Evolutionary conservation across 1,140 invertebrate genomes (phyloP).

Genomic region (Lepidurus couesii): DNA sequence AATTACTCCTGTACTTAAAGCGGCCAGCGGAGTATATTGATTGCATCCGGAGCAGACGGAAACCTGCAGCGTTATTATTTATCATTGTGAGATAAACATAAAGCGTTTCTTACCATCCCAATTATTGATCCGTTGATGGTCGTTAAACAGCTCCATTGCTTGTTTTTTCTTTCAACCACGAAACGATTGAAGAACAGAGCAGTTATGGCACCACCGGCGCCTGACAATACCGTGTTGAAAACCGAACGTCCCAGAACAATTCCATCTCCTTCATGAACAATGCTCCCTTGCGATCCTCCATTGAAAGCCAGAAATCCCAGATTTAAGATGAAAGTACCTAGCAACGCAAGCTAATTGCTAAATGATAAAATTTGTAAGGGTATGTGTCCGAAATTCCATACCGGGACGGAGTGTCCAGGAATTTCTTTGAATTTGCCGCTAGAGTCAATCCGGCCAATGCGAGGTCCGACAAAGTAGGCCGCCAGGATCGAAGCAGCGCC

Average conservation of each 20-base stretch:
- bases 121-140: conserved; percentile 25
- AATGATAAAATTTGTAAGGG: not conserved
- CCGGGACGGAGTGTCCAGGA: conserved; percentile 51
- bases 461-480: conserved; percentile 49
- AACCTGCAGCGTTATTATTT: not conserved
- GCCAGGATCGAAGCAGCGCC: conserved; percentile 52
- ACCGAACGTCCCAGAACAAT: conserved; percentile 38
- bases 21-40: conserved; percentile 45
- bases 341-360: conserved; percentile 42
- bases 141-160: conserved; percentile 16
- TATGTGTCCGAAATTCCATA: conserved; percentile 34
- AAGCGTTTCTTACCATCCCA: conserved; percentile 27
- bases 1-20: conserved; percentile 45
- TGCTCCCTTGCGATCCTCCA: conserved; percentile 46
- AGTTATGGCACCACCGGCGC: conserved; percentile 22
- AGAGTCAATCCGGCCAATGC: conserved; percentile 46
- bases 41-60: conserved; percentile 49
- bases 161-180: not conserved
- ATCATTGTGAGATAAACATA: not conserved
- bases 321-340: conserved; percentile 50
- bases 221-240: conserved; percentile 18
- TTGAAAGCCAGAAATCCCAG: conserved; percentile 52
- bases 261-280: conserved; percentile 44
- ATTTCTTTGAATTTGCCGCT: conserved; percentile 40
- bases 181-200: conserved; percentile 31